Evolutionary conservation across 2,888 invertebrate species (phyloP).

Genomic region (Limnephilus marmoratus): DNA sequence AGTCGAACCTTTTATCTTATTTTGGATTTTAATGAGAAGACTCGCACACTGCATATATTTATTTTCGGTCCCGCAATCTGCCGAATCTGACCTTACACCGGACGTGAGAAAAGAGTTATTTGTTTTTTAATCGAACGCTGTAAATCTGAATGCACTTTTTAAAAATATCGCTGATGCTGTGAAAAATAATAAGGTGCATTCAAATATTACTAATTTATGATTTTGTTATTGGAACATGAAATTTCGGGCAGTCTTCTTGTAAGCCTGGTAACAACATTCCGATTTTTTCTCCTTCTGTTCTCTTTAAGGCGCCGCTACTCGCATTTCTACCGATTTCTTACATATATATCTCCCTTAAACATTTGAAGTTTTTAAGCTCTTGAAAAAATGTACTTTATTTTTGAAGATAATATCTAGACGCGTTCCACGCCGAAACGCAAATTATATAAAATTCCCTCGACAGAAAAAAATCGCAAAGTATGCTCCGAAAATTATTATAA

Average conservation of each 20-base stretch:
- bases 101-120: slow-evolving; percentile 49
- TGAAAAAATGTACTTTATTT: too few relatives aligned
- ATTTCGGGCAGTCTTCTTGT: too few relatives aligned
- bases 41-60: slow-evolving; percentile 60
- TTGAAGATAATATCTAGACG: too few relatives aligned
- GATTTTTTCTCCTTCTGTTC: not conserved
- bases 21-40: slow-evolving; percentile 63
- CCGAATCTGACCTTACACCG: slow-evolving; percentile 22
- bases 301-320: not conserved
- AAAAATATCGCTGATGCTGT: not conserved
- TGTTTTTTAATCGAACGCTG: slow-evolving; percentile 48
- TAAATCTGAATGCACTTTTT: slow-evolving; percentile 38
- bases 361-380: too few relatives aligned
- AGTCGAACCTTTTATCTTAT: slow-evolving; percentile 59
- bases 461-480: too few relatives aligned
- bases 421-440: too few relatives aligned
- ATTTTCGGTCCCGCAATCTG: slow-evolving; percentile 51
- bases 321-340: too few relatives aligned
- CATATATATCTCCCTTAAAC: too few relatives aligned
- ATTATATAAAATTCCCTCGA: too few relatives aligned
- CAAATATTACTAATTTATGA: not conserved
- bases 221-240: not conserved
- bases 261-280: not conserved
- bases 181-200: not conserved
- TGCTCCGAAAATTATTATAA: too few relatives aligned